Base-by-base conservation (phyloP, 1,140 invertebrate genomes). In the Ctenoplectra terminalis region DNA sequence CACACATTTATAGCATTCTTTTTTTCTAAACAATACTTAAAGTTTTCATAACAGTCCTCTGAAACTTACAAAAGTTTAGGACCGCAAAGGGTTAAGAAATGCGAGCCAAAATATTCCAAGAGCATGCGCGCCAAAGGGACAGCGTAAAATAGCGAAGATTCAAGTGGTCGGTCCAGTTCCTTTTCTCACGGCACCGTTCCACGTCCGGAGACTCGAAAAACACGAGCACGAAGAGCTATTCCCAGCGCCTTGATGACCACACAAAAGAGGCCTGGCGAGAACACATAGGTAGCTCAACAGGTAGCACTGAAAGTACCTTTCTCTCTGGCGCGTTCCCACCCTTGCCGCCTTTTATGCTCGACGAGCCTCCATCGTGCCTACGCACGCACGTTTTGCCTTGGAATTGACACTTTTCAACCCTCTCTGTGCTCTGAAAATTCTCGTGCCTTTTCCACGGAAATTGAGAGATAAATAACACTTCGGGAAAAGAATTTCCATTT, bases 271-370 rank as follows among this genome's bases (percentile, higher is more conserved):
- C 74, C 40, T 71, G 84, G n/a, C 56, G 82, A 80, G 82, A 84
- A 81, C 64, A 69, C 69, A 64, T 67, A 84, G 71, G 31, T 60
- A 81, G 82, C 77, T 86, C 84, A 86, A 86, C 84, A 86, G 84
- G 84, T 86, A 86, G 84, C 84, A 48, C 66, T 52, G 52, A 66
- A 56, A 76, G 74, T 48, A 26, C 26, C 40, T 56, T 77, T 31
- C 46, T 56, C 54, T 46, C 70, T 52, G 56, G 43, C 48, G n/a
- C 13, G 17, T 37, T 31, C 70, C 40, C 37, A 37, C 29, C 15
- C 52, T 72, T 0, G 37, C 26, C 11, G 26, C 46, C 66, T 85
- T 85, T 74, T 73, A 71, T 80, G 34, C 69, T 54, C 17, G 17
- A 31, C 70, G 70, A 85, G n/a, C 60, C 60, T 54, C 63, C 50